A percentile compares a stretch with the other conserved stretches of the same genome.
Evolutionary conservation across 2,113 vertebrate genomes (phyloP).

Genomic region (Condylura cristata): DNA sequence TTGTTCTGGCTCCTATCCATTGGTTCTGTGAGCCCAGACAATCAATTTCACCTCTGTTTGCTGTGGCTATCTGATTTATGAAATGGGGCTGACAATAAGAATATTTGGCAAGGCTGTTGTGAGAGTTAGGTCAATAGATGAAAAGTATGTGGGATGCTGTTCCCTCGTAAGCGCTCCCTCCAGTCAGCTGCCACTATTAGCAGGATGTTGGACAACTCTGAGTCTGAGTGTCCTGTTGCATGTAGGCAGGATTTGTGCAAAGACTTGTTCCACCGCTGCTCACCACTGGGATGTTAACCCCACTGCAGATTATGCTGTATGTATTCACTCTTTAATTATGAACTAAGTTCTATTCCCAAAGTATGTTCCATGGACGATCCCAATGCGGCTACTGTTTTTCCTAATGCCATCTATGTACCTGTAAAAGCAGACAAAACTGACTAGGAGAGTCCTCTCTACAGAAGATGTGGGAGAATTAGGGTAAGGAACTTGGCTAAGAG

Average conservation of each 20-base stretch:
- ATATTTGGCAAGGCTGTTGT: neutral
- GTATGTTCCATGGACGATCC: neutral
- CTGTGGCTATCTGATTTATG: neutral
- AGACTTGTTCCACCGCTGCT: neutral
- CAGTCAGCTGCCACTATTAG: no score
- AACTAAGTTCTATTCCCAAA: neutral
- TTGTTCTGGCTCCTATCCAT: no score
- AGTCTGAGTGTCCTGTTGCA: neutral
- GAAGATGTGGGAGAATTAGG: neutral
- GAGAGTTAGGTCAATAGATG: neutral
- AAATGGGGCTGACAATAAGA: neutral
- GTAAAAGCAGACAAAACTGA: neutral
- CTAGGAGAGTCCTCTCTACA: neutral
- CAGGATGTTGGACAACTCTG: fast-evolving
- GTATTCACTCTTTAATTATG: neutral
- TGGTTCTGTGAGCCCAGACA: neutral
- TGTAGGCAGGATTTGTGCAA: no score
- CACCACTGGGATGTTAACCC: neutral
- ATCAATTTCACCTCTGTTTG: neutral
- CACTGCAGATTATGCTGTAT: neutral
- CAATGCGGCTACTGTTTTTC: neutral
- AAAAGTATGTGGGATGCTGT: neutral
- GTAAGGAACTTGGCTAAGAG: neutral
- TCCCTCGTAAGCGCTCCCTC: fast-evolving
- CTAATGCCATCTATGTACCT: neutral